Percentiles rank a stretch among this genome's conserved stretches.
These are phyloP conservation scores for Tetropium fuscum DNA, from an alignment of 2,888 invertebrate genomes.

Conservation along the genomic window DNA sequence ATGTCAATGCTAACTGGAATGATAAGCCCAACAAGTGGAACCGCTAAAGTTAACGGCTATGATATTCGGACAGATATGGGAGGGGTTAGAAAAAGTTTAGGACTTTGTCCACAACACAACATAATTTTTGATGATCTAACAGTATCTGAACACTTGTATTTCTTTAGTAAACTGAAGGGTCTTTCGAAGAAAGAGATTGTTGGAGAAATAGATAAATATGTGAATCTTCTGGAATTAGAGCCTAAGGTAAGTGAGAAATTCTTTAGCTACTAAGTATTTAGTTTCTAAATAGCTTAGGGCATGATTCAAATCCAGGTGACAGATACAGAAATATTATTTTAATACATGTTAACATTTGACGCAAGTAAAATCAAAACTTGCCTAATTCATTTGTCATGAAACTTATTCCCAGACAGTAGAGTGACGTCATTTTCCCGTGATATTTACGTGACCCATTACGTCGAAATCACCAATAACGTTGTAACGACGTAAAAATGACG, in stretches of 20 bases:
- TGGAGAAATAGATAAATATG: constrained; percentile 74
- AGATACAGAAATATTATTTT: too few relatives aligned
- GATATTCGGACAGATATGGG: constrained; percentile 75
- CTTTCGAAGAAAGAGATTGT: constrained; percentile 68
- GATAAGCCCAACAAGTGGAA: constrained; percentile 76
- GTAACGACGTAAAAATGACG: too few relatives aligned
- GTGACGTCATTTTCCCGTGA: too few relatives aligned
- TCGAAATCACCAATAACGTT: too few relatives aligned
- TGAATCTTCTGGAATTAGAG: constrained; percentile 74
- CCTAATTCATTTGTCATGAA: too few relatives aligned
- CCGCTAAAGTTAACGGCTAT: constrained; percentile 77
- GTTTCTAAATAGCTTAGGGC: too few relatives aligned
- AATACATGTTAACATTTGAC: too few relatives aligned
- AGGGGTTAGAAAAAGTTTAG: constrained; percentile 77
- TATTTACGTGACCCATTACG: too few relatives aligned
- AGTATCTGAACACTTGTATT: constrained; percentile 84
- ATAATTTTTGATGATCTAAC: constrained; percentile 86
- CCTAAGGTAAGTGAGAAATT: constrained; percentile 76
- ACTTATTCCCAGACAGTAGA: too few relatives aligned
- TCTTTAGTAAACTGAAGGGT: constrained; percentile 83
- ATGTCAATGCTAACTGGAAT: constrained; percentile 92
- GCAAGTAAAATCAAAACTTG: too few relatives aligned
- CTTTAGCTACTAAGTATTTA: too few relatives aligned
- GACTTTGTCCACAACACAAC: constrained; percentile 89
- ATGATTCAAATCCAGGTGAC: too few relatives aligned